These are phyloP conservation scores for Olivierus martensii DNA, from an alignment of 1,140 invertebrate genomes.

Conservation along the genomic window DNA sequence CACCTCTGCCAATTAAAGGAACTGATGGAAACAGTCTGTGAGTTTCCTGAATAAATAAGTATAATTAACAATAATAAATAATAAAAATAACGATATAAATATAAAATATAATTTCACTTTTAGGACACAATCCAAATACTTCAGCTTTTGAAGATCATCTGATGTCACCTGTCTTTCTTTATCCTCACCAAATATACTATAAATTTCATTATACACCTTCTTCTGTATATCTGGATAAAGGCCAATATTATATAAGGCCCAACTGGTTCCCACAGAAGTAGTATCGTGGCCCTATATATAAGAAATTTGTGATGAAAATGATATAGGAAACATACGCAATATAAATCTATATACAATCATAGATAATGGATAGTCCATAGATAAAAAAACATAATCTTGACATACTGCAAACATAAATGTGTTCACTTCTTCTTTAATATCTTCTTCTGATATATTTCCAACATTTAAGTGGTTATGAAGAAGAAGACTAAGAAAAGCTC, in stretches of 20 bases:
- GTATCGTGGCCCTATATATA: slow-evolving; percentile 22
- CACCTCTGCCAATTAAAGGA: slow-evolving; percentile 12
- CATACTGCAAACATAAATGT: no score
- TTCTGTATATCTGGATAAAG: slow-evolving; percentile 60
- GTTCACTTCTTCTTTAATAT: no score
- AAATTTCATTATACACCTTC: slow-evolving; percentile 45
- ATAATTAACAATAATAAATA: no score
- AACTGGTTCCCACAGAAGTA: slow-evolving; percentile 30
- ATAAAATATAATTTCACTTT: slow-evolving; percentile 41
- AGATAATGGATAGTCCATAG: no score
- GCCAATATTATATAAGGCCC: slow-evolving; percentile 53
- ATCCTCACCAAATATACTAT: slow-evolving; percentile 25
- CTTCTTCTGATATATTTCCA: no score
- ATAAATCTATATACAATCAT: no score
- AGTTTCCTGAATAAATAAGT: slow-evolving; percentile 9
- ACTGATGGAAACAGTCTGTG: slow-evolving; percentile 17
- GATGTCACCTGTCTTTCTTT: slow-evolving; percentile 21
- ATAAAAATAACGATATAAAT: no score
- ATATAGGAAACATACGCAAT: no score
- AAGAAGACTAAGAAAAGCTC: no score
- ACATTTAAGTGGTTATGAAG: no score
- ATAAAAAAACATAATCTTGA: no score
- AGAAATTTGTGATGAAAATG: no score
- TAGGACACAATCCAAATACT: slow-evolving; percentile 36
- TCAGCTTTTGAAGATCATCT: slow-evolving; percentile 29